Percentiles rank a stretch among this genome's conserved stretches.
These are phyloP conservation scores for Drosophila arizonae DNA, from an alignment of 1,140 invertebrate genomes.

Conservation along the genomic window DNA sequence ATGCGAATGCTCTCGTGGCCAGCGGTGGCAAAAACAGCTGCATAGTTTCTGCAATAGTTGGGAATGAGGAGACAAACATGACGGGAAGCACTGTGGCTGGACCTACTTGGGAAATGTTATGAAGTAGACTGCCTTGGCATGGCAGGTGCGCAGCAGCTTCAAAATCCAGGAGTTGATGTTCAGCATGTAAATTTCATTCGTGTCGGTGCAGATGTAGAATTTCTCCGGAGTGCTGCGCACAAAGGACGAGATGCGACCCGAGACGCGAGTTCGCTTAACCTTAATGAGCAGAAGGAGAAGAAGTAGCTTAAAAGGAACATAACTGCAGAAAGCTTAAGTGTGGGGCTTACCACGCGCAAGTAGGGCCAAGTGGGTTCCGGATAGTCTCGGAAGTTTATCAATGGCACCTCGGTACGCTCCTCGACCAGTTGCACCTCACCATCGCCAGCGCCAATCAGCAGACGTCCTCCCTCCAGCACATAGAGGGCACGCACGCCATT, in stretches of 20 bases:
- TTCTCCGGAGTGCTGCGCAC: slow-evolving; percentile 84
- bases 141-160: slow-evolving; percentile 91
- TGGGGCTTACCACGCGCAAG: slow-evolving; percentile 85
- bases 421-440: slow-evolving; percentile 90
- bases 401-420: slow-evolving; percentile 84
- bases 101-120: slow-evolving; percentile 92
- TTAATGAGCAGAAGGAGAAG: slow-evolving; percentile 71
- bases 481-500: slow-evolving; percentile 87
- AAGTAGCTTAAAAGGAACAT: slow-evolving; percentile 2
- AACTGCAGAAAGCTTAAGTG: neutral
- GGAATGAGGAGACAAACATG: neutral
- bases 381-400: slow-evolving; percentile 83
- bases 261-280: slow-evolving; percentile 85
- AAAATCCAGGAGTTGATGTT: slow-evolving; percentile 87
- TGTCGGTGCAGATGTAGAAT: slow-evolving; percentile 88
- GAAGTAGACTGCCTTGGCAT: slow-evolving; percentile 90
- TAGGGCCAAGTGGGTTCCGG: slow-evolving; percentile 84
- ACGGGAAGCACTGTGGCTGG: too few relatives aligned
- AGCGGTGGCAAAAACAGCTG: slow-evolving; percentile 93
- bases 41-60: slow-evolving; percentile 85
- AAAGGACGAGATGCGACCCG: slow-evolving; percentile 87
- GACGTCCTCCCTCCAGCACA: slow-evolving; percentile 85
- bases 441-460: slow-evolving; percentile 92
- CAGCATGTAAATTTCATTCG: slow-evolving; percentile 92
- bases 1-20: slow-evolving; percentile 92